These are phyloP conservation scores for Tragelaphus imberbis DNA, from an alignment of 2,113 vertebrate genomes.

Conservation along the genomic window DNA sequence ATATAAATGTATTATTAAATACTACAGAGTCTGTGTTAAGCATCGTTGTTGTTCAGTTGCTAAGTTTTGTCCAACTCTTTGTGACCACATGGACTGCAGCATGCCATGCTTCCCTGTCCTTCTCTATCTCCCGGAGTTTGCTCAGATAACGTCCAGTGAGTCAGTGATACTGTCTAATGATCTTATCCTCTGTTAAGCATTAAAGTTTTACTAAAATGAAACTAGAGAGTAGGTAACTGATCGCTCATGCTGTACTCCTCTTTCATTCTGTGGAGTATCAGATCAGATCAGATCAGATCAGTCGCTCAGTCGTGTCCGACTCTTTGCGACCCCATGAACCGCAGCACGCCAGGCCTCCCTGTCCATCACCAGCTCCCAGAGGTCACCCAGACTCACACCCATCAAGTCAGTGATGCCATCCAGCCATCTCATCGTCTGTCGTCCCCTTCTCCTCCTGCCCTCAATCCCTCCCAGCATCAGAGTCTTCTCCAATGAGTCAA, in stretches of 20 bases:
- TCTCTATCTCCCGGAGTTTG: fast-evolving
- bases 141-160: neutral
- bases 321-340: too few relatives aligned
- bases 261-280: neutral
- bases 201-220: neutral
- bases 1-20: neutral
- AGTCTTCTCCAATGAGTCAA: too few relatives aligned
- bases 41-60: neutral
- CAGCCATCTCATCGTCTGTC: too few relatives aligned
- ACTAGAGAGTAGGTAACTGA: neutral
- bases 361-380: too few relatives aligned
- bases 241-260: fast-evolving
- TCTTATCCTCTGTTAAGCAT: neutral
- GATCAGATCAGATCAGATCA: too few relatives aligned
- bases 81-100: fast-evolving
- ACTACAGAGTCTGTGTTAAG: too few relatives aligned
- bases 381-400: too few relatives aligned
- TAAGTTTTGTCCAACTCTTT: neutral
- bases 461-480: too few relatives aligned
- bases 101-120: neutral
- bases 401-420: too few relatives aligned
- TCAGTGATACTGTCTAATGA: neutral
- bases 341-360: too few relatives aligned
- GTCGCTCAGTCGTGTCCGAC: too few relatives aligned
- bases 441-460: too few relatives aligned